Base-by-base conservation (phyloP, 2,797 vertebrate species). In the Lithobates pipiens region DNA sequence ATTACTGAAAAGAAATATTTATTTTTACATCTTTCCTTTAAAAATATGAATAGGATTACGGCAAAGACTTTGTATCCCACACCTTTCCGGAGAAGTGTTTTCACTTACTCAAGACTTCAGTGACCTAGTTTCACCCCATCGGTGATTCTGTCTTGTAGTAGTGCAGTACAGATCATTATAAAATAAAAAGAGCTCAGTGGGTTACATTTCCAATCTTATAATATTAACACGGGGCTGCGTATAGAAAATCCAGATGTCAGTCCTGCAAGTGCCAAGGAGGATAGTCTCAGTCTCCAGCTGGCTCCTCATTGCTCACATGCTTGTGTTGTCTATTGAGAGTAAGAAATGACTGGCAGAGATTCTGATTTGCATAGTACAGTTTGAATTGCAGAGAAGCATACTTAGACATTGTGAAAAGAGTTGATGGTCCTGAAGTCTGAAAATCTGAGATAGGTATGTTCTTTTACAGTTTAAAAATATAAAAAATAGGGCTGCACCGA, bases 21-120 rank as follows among this genome's bases (percentile, higher is more conserved):
- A 67, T 85, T 85, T 79, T 85, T 74, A 73, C 69, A 32, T 34
- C 63, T 78, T 78, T 73, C 23, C 65, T 44, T 72, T 63, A 71
- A 78, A 79, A 78, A 84, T 72, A 77, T 84, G 68, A 85, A 78
- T 67, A 68, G 54, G 25, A 73, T 79, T 44, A 85, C 44, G 72
- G 54, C 42, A 85, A 78, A 65, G 25, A 68, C 39, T 50, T 79
- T 74, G 61, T 29, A 79, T 74, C 57, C 76, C 63, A 65, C 83
- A 84, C 70, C 83, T 79, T 85, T 79, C 83, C 46, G 8, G 70
- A 54, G 83, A 74, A 10, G n/a, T 50, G 21, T 79, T 73, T 50
- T 74, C 0, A 29, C 25, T 65, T 73, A 80, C 32, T 65, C 21
- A 5, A 72, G 21, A 65, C 34, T 32, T 16, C 16, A 34, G 32